Evolutionary conservation across 2,113 vertebrate species (phyloP).

Genomic region (Glaucomys volans): DNA sequence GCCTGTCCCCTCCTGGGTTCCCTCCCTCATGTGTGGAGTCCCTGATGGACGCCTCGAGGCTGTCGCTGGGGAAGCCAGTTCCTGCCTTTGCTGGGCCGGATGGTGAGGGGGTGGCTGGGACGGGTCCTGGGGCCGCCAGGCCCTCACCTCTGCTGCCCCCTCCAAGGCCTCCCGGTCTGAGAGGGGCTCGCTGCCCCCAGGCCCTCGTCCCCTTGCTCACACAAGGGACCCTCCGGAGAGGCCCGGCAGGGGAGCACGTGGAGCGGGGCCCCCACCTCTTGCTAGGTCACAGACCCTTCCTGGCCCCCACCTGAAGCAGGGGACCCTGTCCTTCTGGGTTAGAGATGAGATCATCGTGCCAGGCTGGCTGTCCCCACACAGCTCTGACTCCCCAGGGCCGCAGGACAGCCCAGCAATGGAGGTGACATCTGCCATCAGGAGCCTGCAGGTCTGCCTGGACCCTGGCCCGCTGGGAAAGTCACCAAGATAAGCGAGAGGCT

Average conservation of each 20-base stretch:
- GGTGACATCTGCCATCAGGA: constrained; percentile 85
- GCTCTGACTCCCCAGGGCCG: background rate
- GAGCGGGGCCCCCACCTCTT: no score
- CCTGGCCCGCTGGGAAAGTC: constrained; percentile 83
- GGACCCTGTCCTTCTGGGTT: background rate
- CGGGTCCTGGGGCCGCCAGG: no score
- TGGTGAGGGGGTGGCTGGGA: background rate
- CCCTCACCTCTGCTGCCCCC: background rate
- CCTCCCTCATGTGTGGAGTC: no score
- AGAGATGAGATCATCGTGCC: background rate
- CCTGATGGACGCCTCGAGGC: no score
- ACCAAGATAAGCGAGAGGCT: no score
- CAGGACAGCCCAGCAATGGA: constrained; percentile 23
- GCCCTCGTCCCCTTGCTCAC: background rate
- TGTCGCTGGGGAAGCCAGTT: no score
- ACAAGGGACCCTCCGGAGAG: background rate
- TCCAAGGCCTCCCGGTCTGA: constrained; percentile 3
- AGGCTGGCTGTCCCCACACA: background rate
- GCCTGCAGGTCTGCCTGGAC: constrained; percentile 88
- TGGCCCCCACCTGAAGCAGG: background rate
- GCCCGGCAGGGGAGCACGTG: background rate
- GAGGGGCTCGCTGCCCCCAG: background rate
- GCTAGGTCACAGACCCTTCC: fast-evolving
- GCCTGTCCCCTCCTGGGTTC: no score
- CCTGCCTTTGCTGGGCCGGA: fast-evolving